phyloP scores from a whole-genome alignment of 2,888 invertebrate genomes.

The Papilio demoleus region DNA sequence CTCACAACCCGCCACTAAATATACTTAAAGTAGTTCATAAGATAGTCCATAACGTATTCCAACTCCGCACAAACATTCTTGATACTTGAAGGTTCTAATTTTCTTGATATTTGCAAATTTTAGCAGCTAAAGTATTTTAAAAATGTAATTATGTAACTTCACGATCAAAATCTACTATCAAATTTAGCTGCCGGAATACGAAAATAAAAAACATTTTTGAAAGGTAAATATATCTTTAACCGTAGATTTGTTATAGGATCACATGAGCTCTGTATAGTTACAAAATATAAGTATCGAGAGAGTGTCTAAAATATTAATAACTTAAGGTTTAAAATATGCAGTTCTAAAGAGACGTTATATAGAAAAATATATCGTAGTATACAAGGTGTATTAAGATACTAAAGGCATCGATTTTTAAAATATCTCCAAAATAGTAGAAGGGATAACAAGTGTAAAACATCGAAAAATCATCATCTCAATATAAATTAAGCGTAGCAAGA shows the following conservation, averaged over 20 bases:
- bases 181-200: background rate
- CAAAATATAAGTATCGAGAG: background rate
- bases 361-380: constrained; percentile 8
- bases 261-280: background rate
- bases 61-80: constrained; percentile 11
- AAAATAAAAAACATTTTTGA: background rate
- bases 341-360: constrained; percentile 3
- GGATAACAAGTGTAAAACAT: constrained; percentile 38
- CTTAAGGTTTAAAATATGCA: background rate
- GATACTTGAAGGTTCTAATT: background rate
- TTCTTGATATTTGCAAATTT: background rate
- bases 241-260: no score
- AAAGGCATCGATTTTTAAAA: constrained; percentile 30
- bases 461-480: constrained; percentile 30
- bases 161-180: no score
- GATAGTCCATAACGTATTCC: constrained; percentile 45
- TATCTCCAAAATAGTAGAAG: constrained; percentile 33
- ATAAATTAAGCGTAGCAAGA: constrained; percentile 33
- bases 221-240: no score
- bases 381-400: constrained; percentile 15
- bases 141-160: no score
- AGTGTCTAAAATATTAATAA: constrained; percentile 2
- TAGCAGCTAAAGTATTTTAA: background rate
- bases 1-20: constrained; percentile 66
- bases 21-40: constrained; percentile 55